Conservation (phyloP, 2,797 vertebrate genomes). For the Australoheros facetus region DNA sequence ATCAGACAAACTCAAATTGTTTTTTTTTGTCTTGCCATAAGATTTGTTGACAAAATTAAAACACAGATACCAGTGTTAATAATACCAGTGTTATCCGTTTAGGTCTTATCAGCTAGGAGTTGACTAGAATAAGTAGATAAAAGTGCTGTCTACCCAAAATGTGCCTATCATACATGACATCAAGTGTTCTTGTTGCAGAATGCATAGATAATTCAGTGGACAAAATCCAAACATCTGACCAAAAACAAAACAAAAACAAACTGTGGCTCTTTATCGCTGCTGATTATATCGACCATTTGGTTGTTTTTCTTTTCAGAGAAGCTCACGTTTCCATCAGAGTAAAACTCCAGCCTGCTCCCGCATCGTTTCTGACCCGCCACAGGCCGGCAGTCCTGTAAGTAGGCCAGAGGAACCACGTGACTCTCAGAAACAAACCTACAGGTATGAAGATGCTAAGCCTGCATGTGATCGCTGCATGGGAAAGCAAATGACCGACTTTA, state of each 20-base stretch:
- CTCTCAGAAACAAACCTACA: slow-evolving; percentile 66
- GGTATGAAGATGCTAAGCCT: slow-evolving; percentile 67
- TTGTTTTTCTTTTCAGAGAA: background rate
- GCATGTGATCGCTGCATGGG: slow-evolving; percentile 60
- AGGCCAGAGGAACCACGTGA: slow-evolving; percentile 53
- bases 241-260: background rate
- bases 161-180: slow-evolving; percentile 65
- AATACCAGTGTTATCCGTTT: slow-evolving; percentile 39
- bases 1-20: background rate
- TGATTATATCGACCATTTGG: background rate
- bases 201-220: slow-evolving; percentile 74
- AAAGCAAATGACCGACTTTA: slow-evolving; percentile 71
- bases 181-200: slow-evolving; percentile 68
- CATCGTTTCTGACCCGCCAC: slow-evolving; percentile 51
- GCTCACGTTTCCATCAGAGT: slow-evolving; percentile 42
- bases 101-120: slow-evolving; percentile 34
- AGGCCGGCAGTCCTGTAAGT: slow-evolving; percentile 34
- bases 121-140: slow-evolving; percentile 47
- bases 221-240: slow-evolving; percentile 40
- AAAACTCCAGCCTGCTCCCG: slow-evolving; percentile 61
- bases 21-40: slow-evolving; percentile 24
- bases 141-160: slow-evolving; percentile 51
- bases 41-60: slow-evolving; percentile 39
- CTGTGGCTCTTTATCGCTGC: slow-evolving; percentile 45
- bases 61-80: background rate